These are phyloP conservation scores for Syndactyla subalaris DNA, from an alignment of 2,797 vertebrate species.

Conservation along the genomic window DNA sequence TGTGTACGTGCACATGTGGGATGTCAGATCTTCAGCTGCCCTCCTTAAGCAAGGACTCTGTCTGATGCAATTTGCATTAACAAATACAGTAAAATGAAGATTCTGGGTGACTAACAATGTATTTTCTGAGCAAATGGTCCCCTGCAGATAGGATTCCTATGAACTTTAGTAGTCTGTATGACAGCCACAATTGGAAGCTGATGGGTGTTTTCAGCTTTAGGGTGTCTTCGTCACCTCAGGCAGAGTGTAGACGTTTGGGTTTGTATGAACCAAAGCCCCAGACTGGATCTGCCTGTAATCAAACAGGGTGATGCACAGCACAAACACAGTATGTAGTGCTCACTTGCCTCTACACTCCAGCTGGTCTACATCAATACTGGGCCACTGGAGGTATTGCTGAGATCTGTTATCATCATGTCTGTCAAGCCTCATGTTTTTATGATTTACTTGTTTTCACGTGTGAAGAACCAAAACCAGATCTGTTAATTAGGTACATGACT, in stretches of 20 bases:
- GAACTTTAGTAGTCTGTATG: not conserved
- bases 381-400: not conserved
- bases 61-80: not conserved
- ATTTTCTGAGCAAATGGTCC: not conserved
- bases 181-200: not conserved
- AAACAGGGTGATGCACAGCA: not conserved
- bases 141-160: not conserved
- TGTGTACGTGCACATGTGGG: accelerated
- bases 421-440: not conserved
- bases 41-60: not conserved
- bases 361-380: not conserved
- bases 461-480: not conserved
- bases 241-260: not conserved
- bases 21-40: not conserved
- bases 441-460: not conserved
- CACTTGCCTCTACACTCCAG: accelerated
- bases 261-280: not conserved
- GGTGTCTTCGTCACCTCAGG: not conserved
- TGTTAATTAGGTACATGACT: not conserved
- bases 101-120: not conserved
- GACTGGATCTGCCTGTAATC: not conserved
- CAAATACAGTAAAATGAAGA: not conserved
- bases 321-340: not conserved
- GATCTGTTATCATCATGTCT: not conserved
- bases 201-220: not conserved